Evolutionary conservation across 2,888 invertebrate genomes (phyloP).

Genomic region (Malthinus seriepunctatus): DNA sequence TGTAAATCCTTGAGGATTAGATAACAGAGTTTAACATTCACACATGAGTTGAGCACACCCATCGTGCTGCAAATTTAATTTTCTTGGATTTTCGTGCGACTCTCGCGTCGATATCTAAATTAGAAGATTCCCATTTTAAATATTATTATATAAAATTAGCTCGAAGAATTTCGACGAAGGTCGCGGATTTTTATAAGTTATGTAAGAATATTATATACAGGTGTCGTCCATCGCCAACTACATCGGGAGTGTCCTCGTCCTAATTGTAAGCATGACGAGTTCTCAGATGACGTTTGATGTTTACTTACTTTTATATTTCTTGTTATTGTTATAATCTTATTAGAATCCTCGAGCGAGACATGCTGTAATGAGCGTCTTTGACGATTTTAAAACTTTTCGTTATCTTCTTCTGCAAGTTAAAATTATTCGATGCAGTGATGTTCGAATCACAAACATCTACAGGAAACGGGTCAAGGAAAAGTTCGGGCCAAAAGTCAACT

Average conservation of each 20-base stretch:
- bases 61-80: not conserved
- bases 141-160: not conserved
- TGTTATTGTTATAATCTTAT: conserved; percentile 16
- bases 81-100: not conserved
- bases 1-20: conserved; percentile 17
- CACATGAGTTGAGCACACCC: too few species aligned
- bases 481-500: conserved; percentile 46
- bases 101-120: not conserved
- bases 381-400: conserved; percentile 10
- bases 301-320: conserved; percentile 35
- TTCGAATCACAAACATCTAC: conserved; percentile 11
- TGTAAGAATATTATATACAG: conserved; percentile 19
- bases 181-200: conserved; percentile 18
- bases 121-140: not conserved
- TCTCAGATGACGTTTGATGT: conserved; percentile 40
- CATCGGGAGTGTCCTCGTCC: conserved; percentile 44
- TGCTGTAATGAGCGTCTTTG: conserved; percentile 16
- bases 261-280: conserved; percentile 43
- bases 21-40: conserved; percentile 1
- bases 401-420: conserved; percentile 17
- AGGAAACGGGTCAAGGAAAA: conserved; percentile 45
- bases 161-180: not conserved
- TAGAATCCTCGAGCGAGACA: conserved; percentile 25
- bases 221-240: conserved; percentile 19
- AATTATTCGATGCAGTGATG: conserved; percentile 10